Conservation (phyloP, 2,888 invertebrate species). For the Caenorhabditis macrosperma region DNA sequence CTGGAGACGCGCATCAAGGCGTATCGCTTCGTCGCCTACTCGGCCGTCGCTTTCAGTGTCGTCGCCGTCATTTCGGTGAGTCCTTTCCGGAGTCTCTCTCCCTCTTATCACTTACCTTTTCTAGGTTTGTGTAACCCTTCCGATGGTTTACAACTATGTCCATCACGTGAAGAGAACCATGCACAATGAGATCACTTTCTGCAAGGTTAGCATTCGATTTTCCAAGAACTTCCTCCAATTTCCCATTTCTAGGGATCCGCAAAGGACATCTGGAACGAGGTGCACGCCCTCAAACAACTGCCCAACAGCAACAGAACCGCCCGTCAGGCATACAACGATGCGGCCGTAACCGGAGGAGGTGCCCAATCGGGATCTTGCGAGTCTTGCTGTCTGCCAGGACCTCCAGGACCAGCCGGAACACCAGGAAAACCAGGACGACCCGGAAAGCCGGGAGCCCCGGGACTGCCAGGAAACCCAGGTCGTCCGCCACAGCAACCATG, state of each 20-base stretch:
- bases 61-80: slow-evolving; percentile 55
- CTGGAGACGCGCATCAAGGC: slow-evolving; percentile 65
- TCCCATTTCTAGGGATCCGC: slow-evolving; percentile 64
- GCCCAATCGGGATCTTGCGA: slow-evolving; percentile 71
- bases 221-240: not conserved
- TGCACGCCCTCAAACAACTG: slow-evolving; percentile 59
- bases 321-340: slow-evolving; percentile 69
- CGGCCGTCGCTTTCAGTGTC: slow-evolving; percentile 62
- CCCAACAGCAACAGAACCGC: slow-evolving; percentile 69
- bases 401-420: slow-evolving; percentile 62
- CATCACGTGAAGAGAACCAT: slow-evolving; percentile 76
- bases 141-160: slow-evolving; percentile 80
- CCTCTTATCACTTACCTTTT: not conserved
- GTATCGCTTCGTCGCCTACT: slow-evolving; percentile 64
- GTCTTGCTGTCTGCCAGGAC: slow-evolving; percentile 66
- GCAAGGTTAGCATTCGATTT: slow-evolving; percentile 66
- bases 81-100: not conserved
- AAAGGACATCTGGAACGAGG: slow-evolving; percentile 77
- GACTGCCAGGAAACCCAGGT: slow-evolving; percentile 66
- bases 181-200: slow-evolving; percentile 78
- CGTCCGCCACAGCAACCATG: slow-evolving; percentile 66
- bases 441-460: slow-evolving; percentile 66
- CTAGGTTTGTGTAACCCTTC: slow-evolving; percentile 71
- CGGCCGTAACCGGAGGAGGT: slow-evolving; percentile 46
- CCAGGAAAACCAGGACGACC: slow-evolving; percentile 67